Base-by-base conservation (phyloP, 2,113 vertebrate species). In the Dipodomys ordii region DNA sequence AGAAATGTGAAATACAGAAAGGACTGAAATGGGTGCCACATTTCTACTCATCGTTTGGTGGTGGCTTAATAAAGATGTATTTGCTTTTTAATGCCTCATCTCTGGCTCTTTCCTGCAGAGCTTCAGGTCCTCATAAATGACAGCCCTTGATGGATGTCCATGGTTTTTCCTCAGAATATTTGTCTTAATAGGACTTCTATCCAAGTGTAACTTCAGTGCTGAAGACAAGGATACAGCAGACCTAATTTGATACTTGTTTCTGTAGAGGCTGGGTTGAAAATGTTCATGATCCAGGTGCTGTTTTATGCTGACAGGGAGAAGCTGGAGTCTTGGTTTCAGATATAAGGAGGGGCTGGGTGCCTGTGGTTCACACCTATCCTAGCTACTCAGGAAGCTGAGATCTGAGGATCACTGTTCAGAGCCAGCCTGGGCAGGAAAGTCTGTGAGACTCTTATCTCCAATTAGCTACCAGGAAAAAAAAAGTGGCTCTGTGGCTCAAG, bases 1-100 rank as follows among this genome's bases (percentile, higher is more conserved):
- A 25, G 91, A 95, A 91, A 95, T 77, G 65, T 0, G 57, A 94
- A 91, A 92, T 92, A 87, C 69, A 93, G 22, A 68, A 71, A n/a
- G 39, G 67, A 93, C 83, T 68, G 82, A 95, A 95, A 53, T 93
- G 83, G 74, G 57, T 64, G 53, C 35, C 78, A 89, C 68, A n/a
- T 93, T 96, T 83, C 93, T 96, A 93, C 95, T 94, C 93, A 79
- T 94, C 80, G 74, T 64, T 13, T 80, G 93, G 86, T 83, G 86
- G 81, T 57, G 53, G 53, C 81, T 62, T 64, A 80, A 87, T 64
- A 27, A 0, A 92, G 78, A 82, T 67, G 35, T 25, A 16, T 86
- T 69, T 12, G 53, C 62, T 78, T 78, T 60, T 92, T 94, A 67
- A 20, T 78, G 39, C 39, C 65, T 84, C n/a, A 35, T 67, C 27